Evolutionary conservation across 2,888 invertebrate species (phyloP), one percentile per base, ranked within the genome.

Genomic region (Hypselothyrea guttata): DNA sequence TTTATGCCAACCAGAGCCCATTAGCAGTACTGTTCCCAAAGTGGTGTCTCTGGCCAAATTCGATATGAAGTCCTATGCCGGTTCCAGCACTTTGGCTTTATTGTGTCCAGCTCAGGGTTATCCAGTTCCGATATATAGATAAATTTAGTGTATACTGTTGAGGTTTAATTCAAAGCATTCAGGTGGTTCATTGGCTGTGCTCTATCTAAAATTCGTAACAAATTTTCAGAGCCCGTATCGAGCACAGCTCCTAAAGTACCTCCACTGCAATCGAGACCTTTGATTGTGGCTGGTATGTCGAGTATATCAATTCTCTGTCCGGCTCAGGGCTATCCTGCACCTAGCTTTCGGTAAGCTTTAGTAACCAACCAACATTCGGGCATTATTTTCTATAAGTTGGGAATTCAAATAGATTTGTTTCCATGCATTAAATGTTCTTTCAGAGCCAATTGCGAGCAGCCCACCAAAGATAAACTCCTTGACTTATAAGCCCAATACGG

Each of bases 311-410:
- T 95, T 70, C 90, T 94, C 82, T 95, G 95, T 88, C 94, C 94
- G 58, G 94, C 94, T 34, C 95, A 95, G 90, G 94, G 94, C 18
- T 95, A 92, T 90, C 95, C 95, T 55, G 93, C 94, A 76, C 94
- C 95, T 81, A 90, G 91, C 81, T 93, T 94, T 92, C 93, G 94
- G 94, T 95, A 81, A 75, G 75, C 49, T 7, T 15, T 15, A 27
- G 12, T 16, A 11, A 9, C 5, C 27, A 11, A 18, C 41, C 45
- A 57, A 71, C 70, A 64, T 68, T 54, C 28, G 1, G 55, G 55
- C 54, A 8, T 5, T 13, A 18, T 16, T 2, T 9, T 28, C 4
- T 2, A 0, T 9, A 11, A 7, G 16, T 30, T 2, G 27, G n/a
- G 27, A 4, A 3, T 8, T 2, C n/a, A n/a, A 12, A 7, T 34